A percentile compares a stretch with the other conserved stretches of the same genome.
phyloP scores from a whole-genome alignment of 2,797 vertebrate species.

The Phaenicophaeus curvirostris region DNA sequence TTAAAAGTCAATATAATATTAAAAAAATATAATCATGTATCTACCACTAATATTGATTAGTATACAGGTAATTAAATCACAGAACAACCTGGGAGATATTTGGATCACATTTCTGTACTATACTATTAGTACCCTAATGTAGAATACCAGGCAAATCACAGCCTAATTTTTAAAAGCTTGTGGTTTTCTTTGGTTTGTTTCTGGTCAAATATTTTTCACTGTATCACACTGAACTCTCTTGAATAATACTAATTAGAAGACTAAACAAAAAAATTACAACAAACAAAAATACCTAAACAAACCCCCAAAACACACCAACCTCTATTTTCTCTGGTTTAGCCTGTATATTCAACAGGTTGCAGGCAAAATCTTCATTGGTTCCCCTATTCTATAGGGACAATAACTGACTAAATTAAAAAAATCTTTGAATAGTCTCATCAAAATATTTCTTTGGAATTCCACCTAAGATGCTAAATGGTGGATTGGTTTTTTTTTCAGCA shows the following conservation, averaged over 20 bases:
- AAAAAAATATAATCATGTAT: not conserved
- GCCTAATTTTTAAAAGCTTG: not conserved
- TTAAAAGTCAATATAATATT: not conserved
- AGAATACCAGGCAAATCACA: not conserved
- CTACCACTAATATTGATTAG: not conserved
- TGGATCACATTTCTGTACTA: not conserved
- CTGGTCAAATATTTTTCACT: not conserved
- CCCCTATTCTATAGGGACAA: not conserved
- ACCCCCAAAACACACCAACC: too few species aligned
- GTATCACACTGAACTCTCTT: not conserved
- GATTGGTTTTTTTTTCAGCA: too few species aligned
- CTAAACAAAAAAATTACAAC: not conserved
- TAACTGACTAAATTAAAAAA: not conserved
- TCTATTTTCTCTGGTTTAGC: not conserved
- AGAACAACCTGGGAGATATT: not conserved
- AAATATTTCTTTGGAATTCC: not conserved
- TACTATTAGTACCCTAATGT: not conserved
- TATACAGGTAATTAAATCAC: not conserved
- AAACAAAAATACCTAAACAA: too few species aligned
- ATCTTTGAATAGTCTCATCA: not conserved
- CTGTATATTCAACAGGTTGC: not conserved
- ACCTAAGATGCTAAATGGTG: not conserved
- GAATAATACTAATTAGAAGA: not conserved
- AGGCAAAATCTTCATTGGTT: not conserved
- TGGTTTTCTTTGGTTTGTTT: not conserved